Base-by-base conservation (phyloP, 2,888 invertebrate genomes). In the Cacoxenus indagator region DNA sequence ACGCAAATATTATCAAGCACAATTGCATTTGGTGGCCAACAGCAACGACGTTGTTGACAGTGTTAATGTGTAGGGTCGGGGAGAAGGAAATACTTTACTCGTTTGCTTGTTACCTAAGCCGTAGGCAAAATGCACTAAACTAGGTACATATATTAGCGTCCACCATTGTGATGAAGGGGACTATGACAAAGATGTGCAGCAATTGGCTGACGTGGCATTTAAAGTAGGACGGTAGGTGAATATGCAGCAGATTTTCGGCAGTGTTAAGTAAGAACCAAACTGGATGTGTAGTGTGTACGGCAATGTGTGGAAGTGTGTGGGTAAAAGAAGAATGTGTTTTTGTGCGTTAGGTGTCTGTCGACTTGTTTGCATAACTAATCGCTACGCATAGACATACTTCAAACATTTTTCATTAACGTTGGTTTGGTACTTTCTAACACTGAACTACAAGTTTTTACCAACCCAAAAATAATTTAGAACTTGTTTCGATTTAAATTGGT, bases 1-100 rank as follows among this genome's bases (percentile, higher is more conserved):
- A 70, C 76, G 72, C 82, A 84, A 84, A 81, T 81, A 84, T 84
- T 79, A 84, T 80, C 84, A 84, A 74, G 82, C 80, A 80, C 83
- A 81, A 81, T 81, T 81, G 84, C 84, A 81, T 84, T 81, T 62
- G 81, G 84, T 78, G 84, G 84, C 79, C 82, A 72, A 83, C 81
- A 78, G 14, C 37, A 31, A 31, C 6, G 9, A 31, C 31, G 31
- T 8, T 31, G 31, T 1, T 31, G 31, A 31, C 9, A 9, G 9
- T 31, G 37, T 11, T 5, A 14, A 37, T 37, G 5, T n/a, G 19
- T 22, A 51, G 19, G 17, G 22, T 51, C 9, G 51, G 51, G n/a
- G n/a, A n/a, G n/a, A 9, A 61, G 59, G 59, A 61, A 61, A 22
- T 43, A 62, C 45, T 45, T 45, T 27, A 9, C 37, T 27, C 19